Base-by-base conservation (phyloP, 2,113 vertebrate genomes). In the Petrocephalus zakoni region DNA sequence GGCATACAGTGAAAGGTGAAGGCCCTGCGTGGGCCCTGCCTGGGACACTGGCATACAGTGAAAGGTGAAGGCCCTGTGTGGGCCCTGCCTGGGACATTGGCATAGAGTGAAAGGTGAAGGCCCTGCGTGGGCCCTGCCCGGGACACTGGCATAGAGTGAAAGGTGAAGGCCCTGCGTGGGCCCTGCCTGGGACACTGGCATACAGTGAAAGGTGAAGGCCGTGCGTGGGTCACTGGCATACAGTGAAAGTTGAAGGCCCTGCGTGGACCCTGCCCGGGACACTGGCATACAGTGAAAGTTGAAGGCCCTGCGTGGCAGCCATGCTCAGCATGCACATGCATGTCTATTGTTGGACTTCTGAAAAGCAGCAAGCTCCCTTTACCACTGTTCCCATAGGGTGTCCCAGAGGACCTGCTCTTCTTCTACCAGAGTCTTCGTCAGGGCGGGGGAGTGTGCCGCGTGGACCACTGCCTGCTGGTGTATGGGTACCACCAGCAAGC, bases 331-430 rank as follows among this genome's bases (percentile, higher is more conserved):
- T 78, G 34, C 72, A 78, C 15, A n/a, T 42, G 34, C 37, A 46
- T 84, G 82, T 85, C 82, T 25, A 21, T 7, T 84, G 46, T n/a
- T 34, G 51, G 5, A 25, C 47, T 29, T 49, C 25, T 51, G 84
- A 13, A 29, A 53, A 29, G 0, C 84, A 53, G 81, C 13, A 55
- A 37, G 37, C 89, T 25, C 78, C 49, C 7, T 56, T 68, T 58
- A 6, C 87, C 82, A 90, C 2, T 93, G 49, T 94, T 92, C 13
- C 29, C 90, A 0, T 91, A 99, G 98, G 98, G 98, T 0, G 95
- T 97, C 78, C 98, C 98, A 0, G 98, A 99, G 92, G 98, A 99
- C 90, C 89, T 99, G 92, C 91, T 99, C n/a, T 97, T 98, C 93
- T 99, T 99, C 93, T 98, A 99, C 88, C 92, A 97, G 37, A 96